Conservation (phyloP, 1,140 invertebrate species). For the Achroia grisella region DNA sequence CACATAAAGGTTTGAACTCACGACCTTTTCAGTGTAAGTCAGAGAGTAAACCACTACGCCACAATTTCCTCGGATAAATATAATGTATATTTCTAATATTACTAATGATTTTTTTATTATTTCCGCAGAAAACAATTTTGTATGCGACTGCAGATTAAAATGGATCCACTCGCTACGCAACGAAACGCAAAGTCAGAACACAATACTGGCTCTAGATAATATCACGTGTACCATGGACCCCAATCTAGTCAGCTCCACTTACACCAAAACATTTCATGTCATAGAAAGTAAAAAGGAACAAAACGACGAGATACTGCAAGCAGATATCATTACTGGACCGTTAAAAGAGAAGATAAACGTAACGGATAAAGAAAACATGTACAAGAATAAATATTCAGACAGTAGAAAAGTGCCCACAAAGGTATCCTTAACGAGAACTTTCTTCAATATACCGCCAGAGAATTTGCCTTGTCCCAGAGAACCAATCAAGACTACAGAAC, state of each 20-base stretch:
- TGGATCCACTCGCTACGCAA: slow-evolving; percentile 84
- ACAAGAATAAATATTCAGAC: slow-evolving; percentile 14
- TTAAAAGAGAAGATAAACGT: slow-evolving; percentile 32
- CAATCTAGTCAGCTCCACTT: slow-evolving; percentile 53
- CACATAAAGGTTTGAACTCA: no score
- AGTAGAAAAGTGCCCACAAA: slow-evolving; percentile 14
- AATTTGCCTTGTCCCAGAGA: slow-evolving; percentile 51
- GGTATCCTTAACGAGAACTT: slow-evolving; percentile 45
- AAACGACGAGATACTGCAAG: slow-evolving; percentile 37
- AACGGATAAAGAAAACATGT: slow-evolving; percentile 24
- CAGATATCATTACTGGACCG: slow-evolving; percentile 40
- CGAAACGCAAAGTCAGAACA: slow-evolving; percentile 80
- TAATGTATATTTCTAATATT: no score
- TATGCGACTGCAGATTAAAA: slow-evolving; percentile 84
- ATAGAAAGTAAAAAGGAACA: slow-evolving; percentile 36
- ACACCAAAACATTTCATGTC: slow-evolving; percentile 50
- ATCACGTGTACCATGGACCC: slow-evolving; percentile 80
- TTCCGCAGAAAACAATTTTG: slow-evolving; percentile 84
- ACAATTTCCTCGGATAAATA: no score
- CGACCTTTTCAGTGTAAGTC: no score
- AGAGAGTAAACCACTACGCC: no score
- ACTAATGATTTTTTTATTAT: slow-evolving; percentile 22
- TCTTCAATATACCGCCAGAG: slow-evolving; percentile 55
- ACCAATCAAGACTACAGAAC: slow-evolving; percentile 46
- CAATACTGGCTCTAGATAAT: slow-evolving; percentile 78